These are phyloP conservation scores for Drosophila simulans DNA, from an alignment of 1,140 invertebrate species.

Conservation along the genomic window DNA sequence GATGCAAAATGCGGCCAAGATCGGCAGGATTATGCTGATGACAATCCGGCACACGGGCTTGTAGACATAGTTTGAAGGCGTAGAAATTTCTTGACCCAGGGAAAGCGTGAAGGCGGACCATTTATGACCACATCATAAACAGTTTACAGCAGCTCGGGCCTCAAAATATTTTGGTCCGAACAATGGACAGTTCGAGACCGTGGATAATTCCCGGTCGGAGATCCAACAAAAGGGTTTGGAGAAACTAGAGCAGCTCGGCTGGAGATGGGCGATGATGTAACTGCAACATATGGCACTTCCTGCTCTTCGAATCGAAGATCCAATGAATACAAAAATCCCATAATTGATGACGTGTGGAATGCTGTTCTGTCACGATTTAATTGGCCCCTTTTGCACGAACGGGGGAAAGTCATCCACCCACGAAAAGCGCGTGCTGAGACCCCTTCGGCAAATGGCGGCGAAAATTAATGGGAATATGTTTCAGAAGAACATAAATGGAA, in stretches of 20 bases:
- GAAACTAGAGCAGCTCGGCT: conserved; percentile 28
- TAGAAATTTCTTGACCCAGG: conserved; percentile 15
- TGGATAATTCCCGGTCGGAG: conserved; percentile 49
- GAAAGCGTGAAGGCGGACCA: conserved; percentile 71
- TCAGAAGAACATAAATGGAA: conserved; percentile 50
- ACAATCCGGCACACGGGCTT: conserved; percentile 40
- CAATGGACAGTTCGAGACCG: conserved; percentile 47
- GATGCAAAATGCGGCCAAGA: conserved; percentile 59
- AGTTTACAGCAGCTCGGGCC: conserved; percentile 54
- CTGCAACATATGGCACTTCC: conserved; percentile 39
- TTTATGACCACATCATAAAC: conserved; percentile 70
- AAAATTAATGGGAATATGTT: conserved; percentile 63
- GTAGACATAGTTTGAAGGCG: conserved; percentile 14
- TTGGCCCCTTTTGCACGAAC: conserved; percentile 36
- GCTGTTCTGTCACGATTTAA: conserved; percentile 67
- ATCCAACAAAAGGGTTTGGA: conserved; percentile 40
- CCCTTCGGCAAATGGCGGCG: conserved; percentile 35
- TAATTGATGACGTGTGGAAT: conserved; percentile 67
- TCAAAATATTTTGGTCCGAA: conserved; percentile 76
- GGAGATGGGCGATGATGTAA: conserved; percentile 47
- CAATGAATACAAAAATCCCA: conserved; percentile 50
- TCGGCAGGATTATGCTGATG: conserved; percentile 36
- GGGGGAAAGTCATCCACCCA: conserved; percentile 31
- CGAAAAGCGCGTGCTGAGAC: conserved; percentile 36
- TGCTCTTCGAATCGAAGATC: conserved; percentile 29